These are phyloP conservation scores for Spatula clypeata DNA, from an alignment of 2,797 vertebrate genomes.

Conservation along the genomic window DNA sequence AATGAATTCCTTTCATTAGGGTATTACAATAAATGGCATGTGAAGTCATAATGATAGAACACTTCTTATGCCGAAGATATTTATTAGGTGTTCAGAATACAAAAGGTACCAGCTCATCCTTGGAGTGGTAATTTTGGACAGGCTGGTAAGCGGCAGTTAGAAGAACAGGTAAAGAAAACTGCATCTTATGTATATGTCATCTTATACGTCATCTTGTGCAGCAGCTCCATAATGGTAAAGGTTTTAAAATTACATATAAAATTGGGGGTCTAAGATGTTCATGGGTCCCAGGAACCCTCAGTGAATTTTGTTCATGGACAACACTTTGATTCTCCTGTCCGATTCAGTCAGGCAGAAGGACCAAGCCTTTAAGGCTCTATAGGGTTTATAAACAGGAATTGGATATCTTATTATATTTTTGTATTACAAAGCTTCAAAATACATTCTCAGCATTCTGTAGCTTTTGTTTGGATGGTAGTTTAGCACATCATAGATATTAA, in stretches of 20 bases:
- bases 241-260: neutral
- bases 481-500: neutral
- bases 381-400: neutral
- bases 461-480: neutral
- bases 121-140: neutral
- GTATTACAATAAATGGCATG: constrained; percentile 47
- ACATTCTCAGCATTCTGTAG: neutral
- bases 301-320: neutral
- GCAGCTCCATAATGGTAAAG: neutral
- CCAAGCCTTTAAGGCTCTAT: neutral
- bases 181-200: neutral
- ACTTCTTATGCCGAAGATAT: constrained; percentile 12
- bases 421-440: neutral
- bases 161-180: neutral
- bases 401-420: neutral
- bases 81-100: constrained; percentile 39
- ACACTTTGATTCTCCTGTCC: neutral
- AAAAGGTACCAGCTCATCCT: neutral
- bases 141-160: neutral
- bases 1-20: constrained; percentile 46
- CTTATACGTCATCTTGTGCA: neutral
- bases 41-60: constrained; percentile 62
- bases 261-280: neutral
- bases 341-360: neutral
- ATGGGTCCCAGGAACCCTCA: neutral